Evolutionary conservation across 2,888 invertebrate species (phyloP), one percentile per base, ranked within the genome.

Genomic region (Saturnia pavonia): DNA sequence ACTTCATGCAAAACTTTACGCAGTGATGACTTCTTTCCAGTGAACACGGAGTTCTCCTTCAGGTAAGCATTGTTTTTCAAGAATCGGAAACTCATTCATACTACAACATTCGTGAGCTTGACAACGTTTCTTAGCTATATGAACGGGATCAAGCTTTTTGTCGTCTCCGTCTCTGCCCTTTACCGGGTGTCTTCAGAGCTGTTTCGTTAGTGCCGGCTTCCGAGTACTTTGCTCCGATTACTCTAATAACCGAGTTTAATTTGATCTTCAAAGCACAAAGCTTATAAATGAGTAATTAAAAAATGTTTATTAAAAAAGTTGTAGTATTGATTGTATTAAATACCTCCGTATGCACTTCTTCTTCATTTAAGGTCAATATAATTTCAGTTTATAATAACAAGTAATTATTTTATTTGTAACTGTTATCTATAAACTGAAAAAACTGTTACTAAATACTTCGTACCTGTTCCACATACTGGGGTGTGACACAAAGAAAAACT

Each of bases 111-210:
- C 34, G 63, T 63, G 12, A 34, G 34, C 63, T 34, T 63, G 14
- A 22, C 27, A 14, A 14, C 67, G 16, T 22, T 43, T 25, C 4
- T 42, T 67, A 19, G 43, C 45, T 40, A 67, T 67, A 16, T 67
- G 42, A 7, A 22, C 19, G 8, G 67, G 43, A 22, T 45, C 42
- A 9, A 67, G 67, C 25, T 43, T 25, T n/a, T 14, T 67, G 42
- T 43, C 16, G 43, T 67, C 67, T 67, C n/a, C 67, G 45, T 43
- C 12, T 45, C 11, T 67, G 63, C 27, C 63, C 63, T 22, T 67
- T 67, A 16, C 67, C 67, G 25, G 43, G 43, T 40, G 22, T 67
- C 34, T 40, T 67, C 12, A 67, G 67, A 19, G 63, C 34, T 16
- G 14, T 16, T 6, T 34, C 63, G 9, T 34, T 25, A 34, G 7